Conservation (phyloP, 2,888 invertebrate genomes). For the Drosophila histrio region DNA sequence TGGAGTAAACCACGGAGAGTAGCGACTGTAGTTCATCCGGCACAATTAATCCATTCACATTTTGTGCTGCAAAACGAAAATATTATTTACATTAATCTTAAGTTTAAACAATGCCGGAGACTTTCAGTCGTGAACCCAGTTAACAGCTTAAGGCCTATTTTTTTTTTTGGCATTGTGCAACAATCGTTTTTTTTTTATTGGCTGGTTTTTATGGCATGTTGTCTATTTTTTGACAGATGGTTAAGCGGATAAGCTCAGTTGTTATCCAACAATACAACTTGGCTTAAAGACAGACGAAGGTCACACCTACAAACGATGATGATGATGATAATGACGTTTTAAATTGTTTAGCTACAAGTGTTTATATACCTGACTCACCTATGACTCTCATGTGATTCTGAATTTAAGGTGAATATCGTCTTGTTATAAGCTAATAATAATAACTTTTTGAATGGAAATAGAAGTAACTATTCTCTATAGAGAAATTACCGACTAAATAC, state of each 20-base stretch:
- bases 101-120: not conserved
- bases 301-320: not conserved
- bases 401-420: too few relatives aligned
- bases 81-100: conserved; percentile 9
- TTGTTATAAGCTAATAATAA: too few relatives aligned
- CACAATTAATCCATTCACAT: conserved; percentile 87
- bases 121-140: not conserved
- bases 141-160: conserved; percentile 16
- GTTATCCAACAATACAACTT: conserved; percentile 21
- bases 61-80: conserved; percentile 46
- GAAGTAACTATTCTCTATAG: too few relatives aligned
- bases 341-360: not conserved
- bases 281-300: conserved; percentile 14
- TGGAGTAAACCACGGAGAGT: conserved; percentile 91
- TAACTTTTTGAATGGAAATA: too few relatives aligned
- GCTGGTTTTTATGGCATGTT: conserved; percentile 20
- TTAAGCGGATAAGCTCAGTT: conserved; percentile 6
- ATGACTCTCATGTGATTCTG: too few relatives aligned
- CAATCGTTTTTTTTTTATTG: conserved; percentile 19
- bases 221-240: conserved; percentile 13
- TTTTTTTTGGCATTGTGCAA: conserved; percentile 22
- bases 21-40: conserved; percentile 92
- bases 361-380: too few relatives aligned
- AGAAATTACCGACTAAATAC: too few relatives aligned
- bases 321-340: not conserved